Evolutionary conservation across 92 coral and sea anemone genomes (phyloP), one percentile per base, ranked within the genome.

Genomic region (Epizoanthus illoricatus): DNA sequence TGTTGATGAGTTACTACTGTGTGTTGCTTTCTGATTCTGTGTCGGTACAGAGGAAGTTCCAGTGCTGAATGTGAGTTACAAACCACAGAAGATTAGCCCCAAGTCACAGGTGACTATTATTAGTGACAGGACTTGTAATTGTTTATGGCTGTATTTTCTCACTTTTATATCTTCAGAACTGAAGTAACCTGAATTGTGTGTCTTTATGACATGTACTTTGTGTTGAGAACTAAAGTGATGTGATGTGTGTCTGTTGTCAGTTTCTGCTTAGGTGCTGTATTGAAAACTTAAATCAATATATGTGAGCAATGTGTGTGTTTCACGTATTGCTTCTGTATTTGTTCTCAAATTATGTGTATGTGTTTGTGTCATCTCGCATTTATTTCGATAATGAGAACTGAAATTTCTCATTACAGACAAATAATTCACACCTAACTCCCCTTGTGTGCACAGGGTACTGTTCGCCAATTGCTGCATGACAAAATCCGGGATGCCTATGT

Each of bases 21-120:
- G 19, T 55, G 20, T 42, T 5, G 49, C 40, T 21, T 5, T 59
- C n/a, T 63, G 66, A 68, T 24, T 43, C n/a, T 56, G 70, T 72
- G 36, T 58, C 4, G n/a, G 40, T 72, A 57, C 86, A 95, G 98
- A 90, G 85, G 90, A 93, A 83, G 92, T 95, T 3, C 98, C 98
- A 11, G 33, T 85, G 86, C 83, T 95, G 85, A 95, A 95, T 68
- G 94, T 95, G 52, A 95, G 98, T 87, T 95, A 95, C 85, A 95
- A 95, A 91, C 98, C 98, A 8, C 98, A 95, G 74, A 95, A 95
- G 90, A 95, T 95, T 65, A 95, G 98, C 80, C 98, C 98, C 72
- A 95, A 93, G 79, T 93, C 98, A 63, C 91, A 89, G 88, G 95
- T 91, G 75, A 68, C 73, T 5, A 61, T 68, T 19, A 18, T 39